Percentiles rank a stretch among this genome's conserved stretches.
Conservation (phyloP, 2,888 invertebrate species). For the Aphidius colemani region DNA sequence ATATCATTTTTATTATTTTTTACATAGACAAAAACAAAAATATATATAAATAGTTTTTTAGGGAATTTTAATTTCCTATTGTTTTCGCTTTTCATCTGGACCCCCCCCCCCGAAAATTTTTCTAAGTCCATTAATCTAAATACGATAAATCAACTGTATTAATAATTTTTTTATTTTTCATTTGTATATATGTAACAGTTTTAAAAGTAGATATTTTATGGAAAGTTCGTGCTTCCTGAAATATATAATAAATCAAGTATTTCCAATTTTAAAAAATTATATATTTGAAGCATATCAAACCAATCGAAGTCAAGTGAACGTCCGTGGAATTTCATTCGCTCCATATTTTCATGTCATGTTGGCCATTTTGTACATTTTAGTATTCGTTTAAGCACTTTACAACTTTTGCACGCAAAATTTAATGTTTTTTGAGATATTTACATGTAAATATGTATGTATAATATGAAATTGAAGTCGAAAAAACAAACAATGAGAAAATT, state of each 20-base stretch:
- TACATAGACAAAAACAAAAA: neutral
- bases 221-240: conserved; percentile 50
- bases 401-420: neutral
- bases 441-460: neutral
- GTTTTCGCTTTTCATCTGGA: no score
- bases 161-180: no score
- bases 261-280: conserved; percentile 33
- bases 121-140: no score
- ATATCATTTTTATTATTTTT: no score
- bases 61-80: no score
- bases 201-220: conserved; percentile 42
- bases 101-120: no score
- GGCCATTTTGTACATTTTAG: conserved; percentile 3
- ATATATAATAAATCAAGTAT: conserved; percentile 49
- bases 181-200: neutral
- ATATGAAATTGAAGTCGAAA: neutral
- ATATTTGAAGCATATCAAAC: conserved; percentile 40
- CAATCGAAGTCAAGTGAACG: conserved; percentile 55
- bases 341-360: conserved; percentile 54
- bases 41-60: neutral
- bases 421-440: neutral
- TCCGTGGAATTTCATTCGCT: conserved; percentile 53
- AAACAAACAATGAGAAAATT: neutral
- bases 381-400: neutral
- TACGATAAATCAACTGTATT: no score